A percentile compares a stretch with the other conserved stretches of the same genome.
Evolutionary conservation across 2,113 vertebrate genomes (phyloP).

Genomic region (Larimichthys crocea): DNA sequence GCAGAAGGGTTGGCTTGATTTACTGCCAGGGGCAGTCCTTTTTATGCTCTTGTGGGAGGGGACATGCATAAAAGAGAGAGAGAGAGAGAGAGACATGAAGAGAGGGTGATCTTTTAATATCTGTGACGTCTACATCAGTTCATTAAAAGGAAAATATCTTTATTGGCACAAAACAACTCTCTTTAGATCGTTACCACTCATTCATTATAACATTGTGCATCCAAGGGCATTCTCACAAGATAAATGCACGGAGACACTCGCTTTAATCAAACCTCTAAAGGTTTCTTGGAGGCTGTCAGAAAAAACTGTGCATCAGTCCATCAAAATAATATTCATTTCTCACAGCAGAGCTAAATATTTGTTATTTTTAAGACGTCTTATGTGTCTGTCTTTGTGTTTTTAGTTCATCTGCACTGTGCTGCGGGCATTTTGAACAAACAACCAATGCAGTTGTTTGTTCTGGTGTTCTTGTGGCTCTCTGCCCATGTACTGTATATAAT

Average conservation of each 20-base stretch:
- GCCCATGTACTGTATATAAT: neutral
- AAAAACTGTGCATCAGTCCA: neutral
- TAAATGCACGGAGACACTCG: neutral
- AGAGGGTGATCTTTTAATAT: neutral
- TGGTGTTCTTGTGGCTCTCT: neutral
- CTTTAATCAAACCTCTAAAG: neutral
- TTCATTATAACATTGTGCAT: neutral
- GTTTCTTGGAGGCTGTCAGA: neutral
- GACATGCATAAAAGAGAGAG: neutral
- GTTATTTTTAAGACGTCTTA: neutral
- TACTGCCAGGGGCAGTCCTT: conserved; percentile 22
- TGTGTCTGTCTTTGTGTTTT: neutral
- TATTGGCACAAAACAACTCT: neutral
- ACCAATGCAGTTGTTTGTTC: neutral
- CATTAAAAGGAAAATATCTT: neutral
- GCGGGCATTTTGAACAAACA: neutral
- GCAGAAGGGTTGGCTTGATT: conserved; percentile 21
- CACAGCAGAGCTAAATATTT: neutral
- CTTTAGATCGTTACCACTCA: no score
- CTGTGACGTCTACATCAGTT: neutral
- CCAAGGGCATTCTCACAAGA: neutral
- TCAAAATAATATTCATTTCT: neutral
- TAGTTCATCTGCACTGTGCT: neutral
- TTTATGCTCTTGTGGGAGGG: conserved; percentile 19
- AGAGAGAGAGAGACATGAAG: neutral